phyloP scores from a whole-genome alignment of 2,888 invertebrate species.

The Osmoderma eremita region DNA sequence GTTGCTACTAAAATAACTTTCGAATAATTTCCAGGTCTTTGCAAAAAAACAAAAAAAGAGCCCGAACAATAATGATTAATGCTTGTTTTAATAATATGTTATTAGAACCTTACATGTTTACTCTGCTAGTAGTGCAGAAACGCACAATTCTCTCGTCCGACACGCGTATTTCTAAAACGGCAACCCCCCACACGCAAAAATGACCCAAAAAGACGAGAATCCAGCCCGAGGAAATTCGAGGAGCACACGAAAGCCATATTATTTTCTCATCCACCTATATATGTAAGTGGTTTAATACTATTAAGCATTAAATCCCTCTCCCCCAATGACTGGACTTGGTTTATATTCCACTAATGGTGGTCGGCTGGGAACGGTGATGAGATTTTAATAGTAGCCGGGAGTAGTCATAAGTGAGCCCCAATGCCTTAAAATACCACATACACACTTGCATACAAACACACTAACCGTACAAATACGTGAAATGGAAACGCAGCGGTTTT shows the following conservation, averaged over 20 bases:
- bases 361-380: constrained; percentile 57
- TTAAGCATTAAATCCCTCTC: constrained; percentile 52
- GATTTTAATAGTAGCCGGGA: constrained; percentile 60
- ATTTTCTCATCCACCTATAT: constrained; percentile 56
- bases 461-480: neutral
- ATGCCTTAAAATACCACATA: constrained; percentile 32
- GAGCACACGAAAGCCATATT: constrained; percentile 49
- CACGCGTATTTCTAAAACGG: too few species aligned
- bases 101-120: too few species aligned
- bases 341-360: constrained; percentile 60
- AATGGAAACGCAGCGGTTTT: constrained; percentile 39
- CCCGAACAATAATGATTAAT: too few species aligned
- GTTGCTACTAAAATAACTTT: too few species aligned
- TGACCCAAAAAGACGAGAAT: neutral
- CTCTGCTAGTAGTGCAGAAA: too few species aligned
- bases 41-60: too few species aligned
- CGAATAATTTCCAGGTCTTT: too few species aligned
- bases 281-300: constrained; percentile 58
- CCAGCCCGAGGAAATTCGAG: constrained; percentile 18
- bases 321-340: constrained; percentile 56
- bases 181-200: too few species aligned
- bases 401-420: constrained; percentile 53
- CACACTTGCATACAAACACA: neutral
- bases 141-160: too few species aligned
- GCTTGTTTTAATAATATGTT: too few species aligned